Conservation (phyloP, 2,888 invertebrate species). For the Meghimatium bilineatum region DNA sequence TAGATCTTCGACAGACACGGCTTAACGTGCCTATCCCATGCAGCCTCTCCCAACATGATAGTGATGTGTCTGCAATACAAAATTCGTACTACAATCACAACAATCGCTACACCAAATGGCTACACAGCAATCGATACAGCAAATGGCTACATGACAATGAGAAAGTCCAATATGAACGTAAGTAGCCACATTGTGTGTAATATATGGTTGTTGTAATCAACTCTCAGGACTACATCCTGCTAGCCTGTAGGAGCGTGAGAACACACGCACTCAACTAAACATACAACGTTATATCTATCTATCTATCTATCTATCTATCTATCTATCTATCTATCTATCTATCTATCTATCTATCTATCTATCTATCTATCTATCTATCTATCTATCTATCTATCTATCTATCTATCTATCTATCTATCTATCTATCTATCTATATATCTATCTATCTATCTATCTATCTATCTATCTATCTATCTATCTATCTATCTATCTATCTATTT, state of each 20-base stretch:
- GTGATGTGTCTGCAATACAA: slow-evolving; percentile 55
- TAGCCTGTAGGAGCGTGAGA: no score
- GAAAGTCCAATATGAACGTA: slow-evolving; percentile 64
- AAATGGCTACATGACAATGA: slow-evolving; percentile 76
- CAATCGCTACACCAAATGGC: slow-evolving; percentile 80
- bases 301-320: background rate
- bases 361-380: background rate
- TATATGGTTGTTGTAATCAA: no score
- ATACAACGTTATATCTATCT: background rate
- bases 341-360: background rate
- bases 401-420: background rate
- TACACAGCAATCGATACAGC: slow-evolving; percentile 80
- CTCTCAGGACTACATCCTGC: no score
- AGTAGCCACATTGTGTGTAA: slow-evolving; percentile 37
- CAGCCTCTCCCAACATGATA: slow-evolving; percentile 24
- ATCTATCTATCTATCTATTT: no score
- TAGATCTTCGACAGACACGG: slow-evolving; percentile 44
- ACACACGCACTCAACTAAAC: no score
- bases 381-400: no score
- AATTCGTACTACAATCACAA: slow-evolving; percentile 68
- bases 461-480: no score
- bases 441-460: no score
- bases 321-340: slow-evolving; percentile 3
- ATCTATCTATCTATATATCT: no score
- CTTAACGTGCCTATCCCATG: slow-evolving; percentile 45